Percentiles rank a stretch among this genome's conserved stretches.
Evolutionary conservation across 1,140 invertebrate genomes (phyloP).

Genomic region (Pogonognathellus flavescens): DNA sequence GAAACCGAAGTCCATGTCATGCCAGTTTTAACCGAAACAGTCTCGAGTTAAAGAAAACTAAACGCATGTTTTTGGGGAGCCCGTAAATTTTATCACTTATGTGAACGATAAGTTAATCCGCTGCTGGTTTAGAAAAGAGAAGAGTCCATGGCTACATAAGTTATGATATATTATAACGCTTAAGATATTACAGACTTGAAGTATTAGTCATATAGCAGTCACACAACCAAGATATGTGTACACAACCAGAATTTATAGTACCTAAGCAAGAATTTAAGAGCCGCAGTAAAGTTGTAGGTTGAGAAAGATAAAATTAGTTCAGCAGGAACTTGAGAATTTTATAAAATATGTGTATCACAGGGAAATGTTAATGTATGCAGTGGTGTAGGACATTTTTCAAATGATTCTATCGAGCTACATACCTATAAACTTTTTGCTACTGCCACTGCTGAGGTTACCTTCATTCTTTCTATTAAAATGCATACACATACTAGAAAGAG

Average conservation of each 20-base stretch:
- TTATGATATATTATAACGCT: slow-evolving; percentile 9
- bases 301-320: slow-evolving; percentile 45
- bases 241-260: not conserved
- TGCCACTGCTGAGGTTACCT: not conserved
- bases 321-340: slow-evolving; percentile 44
- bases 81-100: slow-evolving; percentile 49
- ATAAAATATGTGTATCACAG: slow-evolving; percentile 36
- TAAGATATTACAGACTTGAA: not conserved
- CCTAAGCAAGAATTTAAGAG: not conserved
- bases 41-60: not conserved
- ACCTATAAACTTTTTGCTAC: too few relatives aligned
- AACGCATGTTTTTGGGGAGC: slow-evolving; percentile 22
- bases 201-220: too few relatives aligned
- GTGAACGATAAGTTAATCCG: slow-evolving; percentile 42
- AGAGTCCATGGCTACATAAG: slow-evolving; percentile 1
- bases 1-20: not conserved
- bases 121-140: not conserved
- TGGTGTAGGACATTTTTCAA: slow-evolving; percentile 36
- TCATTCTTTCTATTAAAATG: slow-evolving; percentile 5
- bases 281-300: not conserved
- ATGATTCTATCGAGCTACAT: not conserved
- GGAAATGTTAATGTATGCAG: slow-evolving; percentile 48
- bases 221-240: not conserved
- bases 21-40: too few relatives aligned
- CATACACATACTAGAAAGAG: not conserved